Percentiles rank a stretch among this genome's conserved stretches.
These are phyloP conservation scores for Pantherophis guttatus DNA, from an alignment of 2,113 vertebrate species.

Conservation along the genomic window DNA sequence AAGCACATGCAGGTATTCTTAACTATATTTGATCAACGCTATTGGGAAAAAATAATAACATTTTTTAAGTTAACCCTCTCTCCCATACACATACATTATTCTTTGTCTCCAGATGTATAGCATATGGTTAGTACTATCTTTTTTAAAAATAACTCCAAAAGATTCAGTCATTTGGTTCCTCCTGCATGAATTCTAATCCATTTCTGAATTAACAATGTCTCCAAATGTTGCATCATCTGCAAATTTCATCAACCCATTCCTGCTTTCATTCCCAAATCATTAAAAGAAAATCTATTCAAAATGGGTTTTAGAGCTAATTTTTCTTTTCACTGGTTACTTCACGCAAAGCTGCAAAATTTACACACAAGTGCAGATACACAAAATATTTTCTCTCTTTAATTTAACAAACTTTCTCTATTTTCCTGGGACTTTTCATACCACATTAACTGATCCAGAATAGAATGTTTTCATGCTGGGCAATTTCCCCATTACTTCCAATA, in stretches of 20 bases:
- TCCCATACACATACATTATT: neutral
- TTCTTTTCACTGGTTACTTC: neutral
- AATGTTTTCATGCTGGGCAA: neutral
- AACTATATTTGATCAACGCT: neutral
- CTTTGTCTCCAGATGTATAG: neutral
- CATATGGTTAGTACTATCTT: conserved; percentile 6
- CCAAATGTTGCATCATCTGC: neutral
- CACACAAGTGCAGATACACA: neutral
- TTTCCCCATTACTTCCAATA: neutral
- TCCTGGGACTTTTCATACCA: neutral
- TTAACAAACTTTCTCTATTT: neutral
- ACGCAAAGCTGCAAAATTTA: neutral
- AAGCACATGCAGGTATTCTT: neutral
- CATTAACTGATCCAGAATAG: neutral
- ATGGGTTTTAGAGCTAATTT: neutral
- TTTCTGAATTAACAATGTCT: neutral
- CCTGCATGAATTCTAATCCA: neutral
- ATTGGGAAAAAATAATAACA: neutral
- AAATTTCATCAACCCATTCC: neutral
- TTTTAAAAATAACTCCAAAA: neutral
- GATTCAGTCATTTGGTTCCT: neutral
- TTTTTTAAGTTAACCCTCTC: neutral
- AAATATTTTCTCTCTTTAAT: neutral
- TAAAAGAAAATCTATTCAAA: neutral
- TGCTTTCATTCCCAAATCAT: neutral